phyloP scores from a whole-genome alignment of 2,113 vertebrate genomes.

The Microtus ochrogaster region DNA sequence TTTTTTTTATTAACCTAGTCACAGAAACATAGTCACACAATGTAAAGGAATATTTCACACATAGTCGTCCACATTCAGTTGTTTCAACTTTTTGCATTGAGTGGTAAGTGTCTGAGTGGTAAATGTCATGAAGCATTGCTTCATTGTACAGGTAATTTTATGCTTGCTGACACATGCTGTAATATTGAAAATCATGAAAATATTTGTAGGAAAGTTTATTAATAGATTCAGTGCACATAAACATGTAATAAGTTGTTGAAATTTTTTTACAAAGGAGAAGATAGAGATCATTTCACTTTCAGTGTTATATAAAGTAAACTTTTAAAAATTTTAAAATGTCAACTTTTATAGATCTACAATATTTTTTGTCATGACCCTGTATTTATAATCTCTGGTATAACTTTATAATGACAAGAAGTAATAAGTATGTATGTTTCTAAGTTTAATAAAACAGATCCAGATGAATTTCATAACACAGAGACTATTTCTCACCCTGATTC shows the following conservation, averaged over 20 bases:
- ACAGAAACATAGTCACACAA: too few relatives aligned
- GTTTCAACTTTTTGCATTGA: not conserved
- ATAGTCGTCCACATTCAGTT: not conserved
- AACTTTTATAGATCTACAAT: not conserved
- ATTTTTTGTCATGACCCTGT: not conserved
- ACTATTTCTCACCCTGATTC: not conserved
- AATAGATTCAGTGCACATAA: not conserved
- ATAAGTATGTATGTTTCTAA: not conserved
- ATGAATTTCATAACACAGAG: not conserved
- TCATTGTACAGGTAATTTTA: not conserved
- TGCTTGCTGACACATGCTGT: not conserved
- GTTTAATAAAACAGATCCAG: not conserved
- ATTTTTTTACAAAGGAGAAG: not conserved
- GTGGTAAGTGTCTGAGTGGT: not conserved
- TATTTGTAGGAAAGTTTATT: not conserved
- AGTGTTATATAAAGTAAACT: not conserved
- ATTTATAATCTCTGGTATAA: conserved; percentile 14
- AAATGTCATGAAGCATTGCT: not conserved
- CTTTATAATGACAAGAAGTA: conserved; percentile 24
- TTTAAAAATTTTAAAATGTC: not conserved
- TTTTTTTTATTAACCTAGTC: too few relatives aligned
- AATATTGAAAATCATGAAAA: not conserved
- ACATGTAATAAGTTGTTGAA: not conserved
- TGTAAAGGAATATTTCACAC: too few relatives aligned
- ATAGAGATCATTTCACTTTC: not conserved